These are phyloP conservation scores for Emydura subglobosa DNA, from an alignment of 2,113 vertebrate species.

Conservation along the genomic window DNA sequence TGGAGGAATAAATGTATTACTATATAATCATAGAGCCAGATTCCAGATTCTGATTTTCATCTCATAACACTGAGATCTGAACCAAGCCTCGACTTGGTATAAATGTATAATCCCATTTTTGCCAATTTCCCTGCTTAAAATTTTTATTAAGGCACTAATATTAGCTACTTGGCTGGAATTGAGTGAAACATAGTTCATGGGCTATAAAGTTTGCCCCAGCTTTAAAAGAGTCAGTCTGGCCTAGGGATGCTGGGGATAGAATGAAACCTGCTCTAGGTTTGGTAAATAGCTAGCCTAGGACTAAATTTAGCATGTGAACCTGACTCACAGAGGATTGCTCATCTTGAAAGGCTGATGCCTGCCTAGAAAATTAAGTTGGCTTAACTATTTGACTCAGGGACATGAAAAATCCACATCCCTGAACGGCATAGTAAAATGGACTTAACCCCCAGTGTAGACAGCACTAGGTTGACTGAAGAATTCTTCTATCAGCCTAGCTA, in stretches of 20 bases:
- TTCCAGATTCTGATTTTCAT: background rate
- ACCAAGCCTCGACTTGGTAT: background rate
- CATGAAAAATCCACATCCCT: background rate
- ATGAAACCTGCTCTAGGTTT: background rate
- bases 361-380: background rate
- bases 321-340: background rate
- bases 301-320: background rate
- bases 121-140: background rate
- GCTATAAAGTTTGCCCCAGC: background rate
- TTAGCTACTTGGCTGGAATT: background rate
- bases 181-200: background rate
- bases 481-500: too few species aligned
- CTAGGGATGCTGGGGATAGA: background rate
- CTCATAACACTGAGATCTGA: background rate
- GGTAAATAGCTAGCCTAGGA: background rate
- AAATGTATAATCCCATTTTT: background rate
- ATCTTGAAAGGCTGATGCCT: background rate
- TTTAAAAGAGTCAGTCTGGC: background rate
- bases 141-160: background rate
- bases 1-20: background rate
- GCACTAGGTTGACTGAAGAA: background rate
- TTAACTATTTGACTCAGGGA: background rate
- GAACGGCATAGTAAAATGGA: background rate
- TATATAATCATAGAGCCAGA: background rate
- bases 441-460: background rate